A percentile compares a stretch with the other conserved stretches of the same genome.
phyloP scores from a whole-genome alignment of 2,888 invertebrate genomes.

The Urechis unicinctus region DNA sequence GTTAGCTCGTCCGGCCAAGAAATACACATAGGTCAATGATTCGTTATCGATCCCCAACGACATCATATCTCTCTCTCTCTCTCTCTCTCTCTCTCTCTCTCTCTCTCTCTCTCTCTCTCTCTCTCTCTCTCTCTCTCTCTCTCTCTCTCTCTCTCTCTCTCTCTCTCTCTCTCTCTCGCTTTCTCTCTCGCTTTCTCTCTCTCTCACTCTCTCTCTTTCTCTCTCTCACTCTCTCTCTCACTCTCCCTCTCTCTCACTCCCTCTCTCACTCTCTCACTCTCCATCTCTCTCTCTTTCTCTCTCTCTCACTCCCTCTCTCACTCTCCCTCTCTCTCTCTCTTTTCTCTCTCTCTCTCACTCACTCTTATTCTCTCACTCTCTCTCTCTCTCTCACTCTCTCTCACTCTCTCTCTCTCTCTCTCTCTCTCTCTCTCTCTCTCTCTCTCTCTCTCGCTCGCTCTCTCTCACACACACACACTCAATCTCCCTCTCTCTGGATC shows the following conservation, averaged over 20 bases:
- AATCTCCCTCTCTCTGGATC: neutral
- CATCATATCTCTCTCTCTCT: slow-evolving; percentile 7
- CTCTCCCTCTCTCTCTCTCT: neutral
- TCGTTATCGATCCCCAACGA: too few species aligned
- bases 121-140: neutral
- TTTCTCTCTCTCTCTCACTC: neutral
- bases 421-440: slow-evolving; percentile 3
- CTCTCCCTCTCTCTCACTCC: neutral
- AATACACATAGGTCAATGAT: too few species aligned
- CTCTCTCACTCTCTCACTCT: too few species aligned
- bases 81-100: slow-evolving; percentile 4
- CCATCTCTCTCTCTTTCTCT: too few species aligned
- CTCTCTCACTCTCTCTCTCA: neutral
- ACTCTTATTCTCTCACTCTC: neutral
- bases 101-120: neutral
- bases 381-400: neutral
- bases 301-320: too few species aligned
- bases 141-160: neutral
- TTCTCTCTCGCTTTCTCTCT: neutral
- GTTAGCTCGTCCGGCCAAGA: too few species aligned
- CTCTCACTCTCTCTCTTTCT: neutral
- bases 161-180: neutral
- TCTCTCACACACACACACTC: slow-evolving; percentile 2
- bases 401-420: slow-evolving; percentile 5
- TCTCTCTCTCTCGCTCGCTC: slow-evolving; percentile 12